Percentiles rank a stretch among this genome's conserved stretches.
Conservation (phyloP, 2,797 vertebrate species). For the Bradypus variegatus region DNA sequence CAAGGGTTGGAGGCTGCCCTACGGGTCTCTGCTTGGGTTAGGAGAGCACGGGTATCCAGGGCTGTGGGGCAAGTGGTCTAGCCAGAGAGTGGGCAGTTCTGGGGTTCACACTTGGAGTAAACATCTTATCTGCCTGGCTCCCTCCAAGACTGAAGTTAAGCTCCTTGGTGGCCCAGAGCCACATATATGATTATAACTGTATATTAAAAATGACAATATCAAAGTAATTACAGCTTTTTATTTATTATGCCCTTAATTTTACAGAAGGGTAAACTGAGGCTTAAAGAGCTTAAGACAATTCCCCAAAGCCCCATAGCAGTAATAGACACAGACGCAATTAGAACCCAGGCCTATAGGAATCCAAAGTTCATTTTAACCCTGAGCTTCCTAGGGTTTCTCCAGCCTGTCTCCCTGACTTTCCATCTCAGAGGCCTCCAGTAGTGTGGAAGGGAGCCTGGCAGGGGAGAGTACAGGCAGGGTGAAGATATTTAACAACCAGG, state of each 20-base stretch:
- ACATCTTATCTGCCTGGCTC: not conserved
- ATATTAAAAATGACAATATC: not conserved
- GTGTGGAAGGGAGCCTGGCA: not conserved
- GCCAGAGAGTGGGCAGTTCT: not conserved
- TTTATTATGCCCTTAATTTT: conserved; percentile 1
- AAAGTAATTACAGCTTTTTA: not conserved
- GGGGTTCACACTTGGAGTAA: not conserved
- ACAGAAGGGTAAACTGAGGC: not conserved
- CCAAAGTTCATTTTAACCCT: not conserved
- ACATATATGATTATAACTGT: not conserved
- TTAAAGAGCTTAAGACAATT: not conserved
- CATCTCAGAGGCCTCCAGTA: not conserved
- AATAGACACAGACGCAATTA: not conserved
- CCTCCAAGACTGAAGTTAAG: not conserved
- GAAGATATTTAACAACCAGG: not conserved
- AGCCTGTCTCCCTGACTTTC: not conserved
- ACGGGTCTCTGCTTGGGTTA: not conserved
- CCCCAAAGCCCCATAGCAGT: not conserved
- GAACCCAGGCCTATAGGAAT: not conserved
- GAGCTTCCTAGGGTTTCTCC: not conserved
- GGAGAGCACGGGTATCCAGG: not conserved
- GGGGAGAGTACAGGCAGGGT: not conserved
- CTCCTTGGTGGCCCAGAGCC: not conserved
- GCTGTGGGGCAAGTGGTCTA: not conserved
- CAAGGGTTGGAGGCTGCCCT: not conserved